Base-by-base conservation (phyloP, 2,888 invertebrate species). In the Xylota sylvarum region DNA sequence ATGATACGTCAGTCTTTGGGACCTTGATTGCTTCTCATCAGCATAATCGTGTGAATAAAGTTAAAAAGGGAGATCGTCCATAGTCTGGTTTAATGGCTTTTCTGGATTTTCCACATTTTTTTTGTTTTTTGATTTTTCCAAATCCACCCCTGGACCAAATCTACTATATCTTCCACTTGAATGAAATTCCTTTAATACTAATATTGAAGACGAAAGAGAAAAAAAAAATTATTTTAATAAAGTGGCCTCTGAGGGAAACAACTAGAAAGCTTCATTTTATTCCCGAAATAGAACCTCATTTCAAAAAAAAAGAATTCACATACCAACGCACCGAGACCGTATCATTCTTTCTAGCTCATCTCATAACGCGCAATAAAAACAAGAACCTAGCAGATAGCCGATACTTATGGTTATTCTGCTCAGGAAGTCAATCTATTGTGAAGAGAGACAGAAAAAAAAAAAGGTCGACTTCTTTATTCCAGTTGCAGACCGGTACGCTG, bases 341-440 rank as follows among this genome's bases (percentile, higher is more conserved):
- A 52, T 14, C 52, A 23, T 37, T 67, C 27, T 77, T 48, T 58
- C 48, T 60, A 77, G 58, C 67, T 60, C 77, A 65, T 48, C 48
- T 77, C 23, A 52, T 40, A 55, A 52, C 14, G 37, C 43, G 12
- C 10, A 30, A 17, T 9, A 17, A 37, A 30, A 76, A 27, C n/a
- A 17, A 19, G 19, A 52, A 40, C 2, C 6, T 1, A 17, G 9
- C 19, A 55, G 40, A 56, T 69, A 62, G 60, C 23, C 48, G 32
- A 58, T 62, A 64, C 70, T 67, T 19, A 48, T 74, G 55, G 48
- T 46, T 77, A 76, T 85, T 85, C 85, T 46, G 43, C 32, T 76
- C 76, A 80, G 72, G 76, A 80, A 74, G 80, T 55, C 74, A 43
- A 56, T 73, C 40, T 73, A 30, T 69, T 43, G 67, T 60, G 70